Evolutionary conservation across 2,113 vertebrate genomes (phyloP).

Genomic region (Greenwoodochromis staneri): DNA sequence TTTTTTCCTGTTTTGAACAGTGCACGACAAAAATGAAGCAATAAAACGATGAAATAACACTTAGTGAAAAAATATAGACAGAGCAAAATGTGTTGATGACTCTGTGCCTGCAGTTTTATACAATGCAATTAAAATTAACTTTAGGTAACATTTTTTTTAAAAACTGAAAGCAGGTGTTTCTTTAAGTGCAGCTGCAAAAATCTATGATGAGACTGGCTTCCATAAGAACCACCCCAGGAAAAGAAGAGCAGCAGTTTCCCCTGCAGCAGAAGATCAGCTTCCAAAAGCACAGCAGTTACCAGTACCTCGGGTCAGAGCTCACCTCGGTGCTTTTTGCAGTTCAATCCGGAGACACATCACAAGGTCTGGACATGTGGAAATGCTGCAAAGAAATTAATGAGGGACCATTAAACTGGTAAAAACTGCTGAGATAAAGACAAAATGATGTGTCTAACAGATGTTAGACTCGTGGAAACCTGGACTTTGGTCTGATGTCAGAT

Average conservation of each 20-base stretch:
- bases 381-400: not conserved
- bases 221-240: not conserved
- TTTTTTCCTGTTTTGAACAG: no score
- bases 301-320: not conserved
- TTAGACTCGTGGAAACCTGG: not conserved
- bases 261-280: not conserved
- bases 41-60: no score
- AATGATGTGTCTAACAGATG: not conserved
- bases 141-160: fast-evolving
- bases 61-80: no score
- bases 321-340: fast-evolving
- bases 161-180: not conserved
- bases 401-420: not conserved
- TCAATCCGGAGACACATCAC: not conserved
- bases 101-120: not conserved
- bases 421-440: not conserved
- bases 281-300: no score
- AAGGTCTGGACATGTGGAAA: not conserved
- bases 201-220: fast-evolving
- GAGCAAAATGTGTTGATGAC: not conserved
- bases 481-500: not conserved
- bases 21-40: no score
- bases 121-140: not conserved
- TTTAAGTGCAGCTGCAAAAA: not conserved
- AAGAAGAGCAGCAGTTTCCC: not conserved